These are phyloP conservation scores for Lacerta viridis DNA, from an alignment of 2,797 vertebrate species.

Conservation along the genomic window DNA sequence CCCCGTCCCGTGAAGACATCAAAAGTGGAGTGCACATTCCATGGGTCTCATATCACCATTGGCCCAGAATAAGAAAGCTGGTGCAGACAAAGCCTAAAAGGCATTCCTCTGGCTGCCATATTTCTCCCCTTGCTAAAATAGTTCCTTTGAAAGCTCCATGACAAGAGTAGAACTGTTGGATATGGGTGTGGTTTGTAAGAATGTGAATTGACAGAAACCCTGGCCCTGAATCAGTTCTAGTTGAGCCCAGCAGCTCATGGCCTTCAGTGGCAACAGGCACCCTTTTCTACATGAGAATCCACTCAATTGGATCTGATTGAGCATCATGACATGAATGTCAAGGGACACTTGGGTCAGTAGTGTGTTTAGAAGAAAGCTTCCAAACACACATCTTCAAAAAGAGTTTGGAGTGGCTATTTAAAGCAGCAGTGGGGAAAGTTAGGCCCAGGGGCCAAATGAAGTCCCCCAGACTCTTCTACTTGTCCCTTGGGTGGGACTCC, in stretches of 20 bases:
- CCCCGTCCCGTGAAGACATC: conserved; percentile 5
- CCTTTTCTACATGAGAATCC: not conserved
- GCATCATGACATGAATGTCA: not conserved
- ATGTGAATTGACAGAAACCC: not conserved
- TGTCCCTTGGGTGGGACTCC: too few species aligned
- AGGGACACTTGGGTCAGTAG: not conserved
- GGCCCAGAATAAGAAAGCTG: conserved; percentile 29
- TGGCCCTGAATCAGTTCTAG: not conserved
- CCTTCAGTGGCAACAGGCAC: not conserved
- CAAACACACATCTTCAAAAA: too few species aligned
- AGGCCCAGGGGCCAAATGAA: too few species aligned
- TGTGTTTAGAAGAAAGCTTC: not conserved
- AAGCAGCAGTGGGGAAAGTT: not conserved
- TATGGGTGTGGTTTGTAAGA: not conserved
- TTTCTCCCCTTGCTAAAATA: conserved; percentile 33
- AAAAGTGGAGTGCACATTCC: conserved; percentile 28
- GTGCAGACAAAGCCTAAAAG: conserved; percentile 18
- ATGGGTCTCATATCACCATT: conserved; percentile 6
- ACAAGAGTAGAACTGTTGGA: not conserved
- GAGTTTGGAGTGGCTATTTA: not conserved
- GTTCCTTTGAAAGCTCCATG: conserved; percentile 3
- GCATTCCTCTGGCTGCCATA: conserved; percentile 6
- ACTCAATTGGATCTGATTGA: not conserved
- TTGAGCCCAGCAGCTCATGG: not conserved
- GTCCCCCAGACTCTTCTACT: too few species aligned